Evolutionary conservation across 2,888 invertebrate genomes (phyloP).

Genomic region (Leptothorax acervorum): DNA sequence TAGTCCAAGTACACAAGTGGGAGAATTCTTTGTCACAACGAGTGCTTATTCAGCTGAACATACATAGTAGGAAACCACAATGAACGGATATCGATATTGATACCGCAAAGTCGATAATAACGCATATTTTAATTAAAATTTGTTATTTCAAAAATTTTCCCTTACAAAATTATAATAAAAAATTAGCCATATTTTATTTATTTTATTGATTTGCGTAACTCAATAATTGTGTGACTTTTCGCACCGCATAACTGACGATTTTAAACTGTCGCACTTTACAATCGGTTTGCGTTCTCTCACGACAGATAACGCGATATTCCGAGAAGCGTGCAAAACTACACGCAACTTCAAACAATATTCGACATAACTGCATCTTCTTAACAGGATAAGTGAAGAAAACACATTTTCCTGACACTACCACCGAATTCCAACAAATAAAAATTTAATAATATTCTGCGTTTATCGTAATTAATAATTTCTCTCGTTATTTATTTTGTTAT

Average conservation of each 20-base stretch:
- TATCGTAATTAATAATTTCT: background rate
- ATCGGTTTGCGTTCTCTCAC: background rate
- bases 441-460: background rate
- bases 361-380: background rate
- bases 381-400: background rate
- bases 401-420: background rate
- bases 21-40: background rate
- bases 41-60: slow-evolving; percentile 27
- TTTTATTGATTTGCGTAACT: background rate
- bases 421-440: background rate
- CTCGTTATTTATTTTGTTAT: background rate
- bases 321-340: slow-evolving; percentile 3
- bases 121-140: slow-evolving; percentile 19
- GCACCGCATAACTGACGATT: slow-evolving; percentile 4
- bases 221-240: slow-evolving; percentile 36
- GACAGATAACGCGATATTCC: slow-evolving; percentile 21
- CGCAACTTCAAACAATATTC: background rate
- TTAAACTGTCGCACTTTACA: slow-evolving; percentile 23
- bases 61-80: background rate
- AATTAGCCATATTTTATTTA: background rate
- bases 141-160: background rate
- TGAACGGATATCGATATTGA: background rate
- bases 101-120: background rate
- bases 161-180: slow-evolving; percentile 18
- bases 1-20: background rate